phyloP scores from a whole-genome alignment of 2,797 vertebrate genomes.

The Brachyalestes nurse region DNA sequence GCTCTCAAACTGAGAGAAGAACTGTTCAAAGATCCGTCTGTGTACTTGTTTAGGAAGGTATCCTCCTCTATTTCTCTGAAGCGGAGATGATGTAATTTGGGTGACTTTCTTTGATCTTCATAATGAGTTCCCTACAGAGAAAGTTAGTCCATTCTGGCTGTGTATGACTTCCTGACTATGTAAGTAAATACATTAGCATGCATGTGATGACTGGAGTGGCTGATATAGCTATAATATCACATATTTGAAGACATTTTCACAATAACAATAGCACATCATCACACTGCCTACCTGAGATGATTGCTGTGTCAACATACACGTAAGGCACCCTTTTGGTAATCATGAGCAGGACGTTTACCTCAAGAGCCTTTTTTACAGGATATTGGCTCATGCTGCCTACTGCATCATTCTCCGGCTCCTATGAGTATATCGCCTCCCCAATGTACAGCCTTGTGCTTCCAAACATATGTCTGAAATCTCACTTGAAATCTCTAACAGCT shows the following conservation, averaged over 20 bases:
- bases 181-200: neutral
- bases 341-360: neutral
- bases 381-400: neutral
- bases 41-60: neutral
- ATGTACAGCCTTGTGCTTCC: neutral
- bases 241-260: neutral
- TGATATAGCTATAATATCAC: neutral
- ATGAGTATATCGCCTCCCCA: neutral
- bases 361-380: neutral
- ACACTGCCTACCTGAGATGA: neutral
- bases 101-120: neutral
- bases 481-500: neutral
- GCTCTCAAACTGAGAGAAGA: neutral
- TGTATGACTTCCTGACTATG: conserved; percentile 2
- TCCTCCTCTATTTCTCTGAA: neutral
- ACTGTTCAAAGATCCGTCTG: neutral
- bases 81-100: conserved; percentile 7
- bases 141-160: neutral
- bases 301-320: neutral
- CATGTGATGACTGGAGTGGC: neutral
- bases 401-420: neutral
- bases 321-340: neutral
- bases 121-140: neutral
- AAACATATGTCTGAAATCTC: neutral
- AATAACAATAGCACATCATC: neutral